A percentile compares a stretch with the other conserved stretches of the same genome.
phyloP scores from a whole-genome alignment of 2,888 invertebrate genomes.

The Folsomia candida region DNA sequence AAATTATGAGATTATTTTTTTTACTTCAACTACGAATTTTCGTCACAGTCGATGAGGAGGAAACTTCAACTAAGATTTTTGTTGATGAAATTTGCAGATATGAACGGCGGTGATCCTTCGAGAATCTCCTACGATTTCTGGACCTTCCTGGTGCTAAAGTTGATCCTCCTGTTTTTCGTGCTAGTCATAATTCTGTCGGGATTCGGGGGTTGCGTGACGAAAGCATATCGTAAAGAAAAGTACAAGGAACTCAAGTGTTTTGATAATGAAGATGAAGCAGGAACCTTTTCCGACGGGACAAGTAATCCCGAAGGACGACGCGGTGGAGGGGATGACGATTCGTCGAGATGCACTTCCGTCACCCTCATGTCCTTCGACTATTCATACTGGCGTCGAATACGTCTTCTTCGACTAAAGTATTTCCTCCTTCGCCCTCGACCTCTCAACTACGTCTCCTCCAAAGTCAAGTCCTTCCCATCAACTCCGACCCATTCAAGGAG shows the following conservation, averaged over 20 bases:
- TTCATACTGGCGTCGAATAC: constrained; percentile 45
- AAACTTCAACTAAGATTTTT: no score
- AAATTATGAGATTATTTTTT: no score
- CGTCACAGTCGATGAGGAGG: no score
- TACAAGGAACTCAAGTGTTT: constrained; percentile 48
- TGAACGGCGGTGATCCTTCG: background rate
- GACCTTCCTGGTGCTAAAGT: constrained; percentile 45
- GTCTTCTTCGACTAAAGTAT: constrained; percentile 45
- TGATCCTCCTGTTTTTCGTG: constrained; percentile 44
- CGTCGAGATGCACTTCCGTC: constrained; percentile 48
- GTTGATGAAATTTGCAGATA: background rate
- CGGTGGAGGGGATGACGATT: constrained; percentile 26
- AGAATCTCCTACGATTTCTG: constrained; percentile 39
- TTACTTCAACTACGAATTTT: no score
- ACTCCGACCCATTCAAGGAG: constrained; percentile 40
- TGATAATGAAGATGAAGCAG: constrained; percentile 41
- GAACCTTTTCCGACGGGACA: constrained; percentile 30
- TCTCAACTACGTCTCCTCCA: constrained; percentile 34
- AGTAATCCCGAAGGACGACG: constrained; percentile 19
- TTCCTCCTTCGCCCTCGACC: constrained; percentile 46
- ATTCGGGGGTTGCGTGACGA: constrained; percentile 47
- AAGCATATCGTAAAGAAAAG: constrained; percentile 46
- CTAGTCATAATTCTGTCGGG: constrained; percentile 42
- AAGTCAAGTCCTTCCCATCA: constrained; percentile 47
- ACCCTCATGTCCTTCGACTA: constrained; percentile 51